phyloP scores from a whole-genome alignment of 1,140 invertebrate species.

The Bombus difficillimus region DNA sequence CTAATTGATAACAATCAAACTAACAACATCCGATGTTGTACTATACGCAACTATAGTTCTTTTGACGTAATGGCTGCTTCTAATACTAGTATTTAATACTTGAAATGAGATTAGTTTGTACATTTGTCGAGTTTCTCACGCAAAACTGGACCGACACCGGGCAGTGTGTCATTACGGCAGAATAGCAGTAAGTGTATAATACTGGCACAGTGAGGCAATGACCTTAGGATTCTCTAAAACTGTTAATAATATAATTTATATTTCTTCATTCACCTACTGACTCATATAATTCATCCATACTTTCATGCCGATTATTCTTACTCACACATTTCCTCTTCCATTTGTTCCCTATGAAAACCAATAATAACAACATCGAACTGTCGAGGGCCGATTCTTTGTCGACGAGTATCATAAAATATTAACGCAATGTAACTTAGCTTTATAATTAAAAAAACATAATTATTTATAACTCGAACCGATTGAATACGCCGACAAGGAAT shows the following conservation, averaged over 20 bases:
- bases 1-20: background rate
- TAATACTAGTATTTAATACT: background rate
- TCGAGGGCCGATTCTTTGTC: slow-evolving; percentile 42
- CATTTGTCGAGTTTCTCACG: slow-evolving; percentile 60
- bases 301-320: slow-evolving; percentile 17
- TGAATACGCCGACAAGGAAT: slow-evolving; percentile 33
- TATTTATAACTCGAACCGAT: background rate
- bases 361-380: slow-evolving; percentile 55
- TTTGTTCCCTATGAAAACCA: slow-evolving; percentile 60
- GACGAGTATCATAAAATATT: background rate
- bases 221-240: slow-evolving; percentile 74
- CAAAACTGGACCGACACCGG: slow-evolving; percentile 77
- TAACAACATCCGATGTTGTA: slow-evolving; percentile 17
- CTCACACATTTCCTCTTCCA: slow-evolving; percentile 1
- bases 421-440: too few species aligned
- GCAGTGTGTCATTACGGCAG: slow-evolving; percentile 79
- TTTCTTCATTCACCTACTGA: slow-evolving; percentile 51
- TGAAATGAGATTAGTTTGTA: slow-evolving; percentile 26
- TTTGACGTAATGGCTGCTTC: background rate
- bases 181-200: slow-evolving; percentile 70
- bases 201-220: slow-evolving; percentile 79
- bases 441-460: background rate
- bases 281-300: slow-evolving; percentile 27
- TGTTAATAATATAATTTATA: slow-evolving; percentile 41
- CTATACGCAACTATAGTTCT: too few species aligned